A percentile compares a stretch with the other conserved stretches of the same genome.
Evolutionary conservation across 2,888 invertebrate species (phyloP).

Genomic region (Amblyjoppa fuscipennis): DNA sequence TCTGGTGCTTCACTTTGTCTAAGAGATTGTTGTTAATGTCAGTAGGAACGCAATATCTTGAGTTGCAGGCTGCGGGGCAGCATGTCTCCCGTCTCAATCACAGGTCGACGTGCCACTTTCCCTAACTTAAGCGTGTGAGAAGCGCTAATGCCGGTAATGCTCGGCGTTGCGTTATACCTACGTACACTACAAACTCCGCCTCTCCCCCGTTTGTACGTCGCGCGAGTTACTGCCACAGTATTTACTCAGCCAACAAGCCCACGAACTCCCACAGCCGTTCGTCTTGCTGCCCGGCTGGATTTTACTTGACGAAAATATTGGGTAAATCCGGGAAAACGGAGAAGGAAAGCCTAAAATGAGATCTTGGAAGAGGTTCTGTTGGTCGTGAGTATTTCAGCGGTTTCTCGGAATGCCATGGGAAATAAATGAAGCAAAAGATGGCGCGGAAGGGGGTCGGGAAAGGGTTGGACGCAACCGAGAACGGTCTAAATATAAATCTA

Average conservation of each 20-base stretch:
- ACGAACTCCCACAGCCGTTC: constrained; percentile 54
- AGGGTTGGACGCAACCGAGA: constrained; percentile 58
- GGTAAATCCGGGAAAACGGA: constrained; percentile 59
- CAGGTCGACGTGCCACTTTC: constrained; percentile 64
- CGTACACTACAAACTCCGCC: constrained; percentile 14
- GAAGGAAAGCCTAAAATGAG: constrained; percentile 42
- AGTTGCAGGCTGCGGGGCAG: constrained; percentile 17
- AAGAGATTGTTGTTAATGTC: constrained; percentile 17
- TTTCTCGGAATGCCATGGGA: constrained; percentile 61
- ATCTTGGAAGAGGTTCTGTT: constrained; percentile 46
- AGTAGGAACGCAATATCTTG: constrained; percentile 26
- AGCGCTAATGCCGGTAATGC: constrained; percentile 59
- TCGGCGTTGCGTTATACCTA: constrained; percentile 49
- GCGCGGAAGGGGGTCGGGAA: constrained; percentile 9
- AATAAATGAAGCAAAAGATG: constrained; percentile 41
- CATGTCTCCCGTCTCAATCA: constrained; percentile 48
- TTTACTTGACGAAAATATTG: constrained; percentile 56
- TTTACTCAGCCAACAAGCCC: constrained; percentile 72
- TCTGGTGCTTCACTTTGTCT: neutral
- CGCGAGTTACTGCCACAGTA: constrained; percentile 48
- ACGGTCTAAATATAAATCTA: constrained; percentile 66
- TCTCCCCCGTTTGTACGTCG: neutral
- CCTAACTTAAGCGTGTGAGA: constrained; percentile 37
- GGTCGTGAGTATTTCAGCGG: constrained; percentile 47
- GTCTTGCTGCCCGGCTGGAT: constrained; percentile 20